These are phyloP conservation scores for Argentina silus DNA, from an alignment of 2,797 vertebrate species.

Conservation along the genomic window DNA sequence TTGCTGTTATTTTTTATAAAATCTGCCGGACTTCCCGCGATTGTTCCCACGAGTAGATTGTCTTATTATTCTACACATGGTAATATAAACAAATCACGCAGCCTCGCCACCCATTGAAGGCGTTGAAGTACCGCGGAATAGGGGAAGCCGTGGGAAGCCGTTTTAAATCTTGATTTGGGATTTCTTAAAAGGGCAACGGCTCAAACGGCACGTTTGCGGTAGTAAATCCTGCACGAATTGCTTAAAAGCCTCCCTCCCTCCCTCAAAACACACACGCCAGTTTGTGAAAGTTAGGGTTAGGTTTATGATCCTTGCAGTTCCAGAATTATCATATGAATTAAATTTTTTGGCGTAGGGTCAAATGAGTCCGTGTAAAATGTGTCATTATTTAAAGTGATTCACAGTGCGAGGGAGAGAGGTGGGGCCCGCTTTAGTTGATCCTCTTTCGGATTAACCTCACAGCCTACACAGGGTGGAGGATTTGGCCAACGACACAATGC, in stretches of 20 bases:
- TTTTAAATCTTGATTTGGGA: conserved; percentile 57
- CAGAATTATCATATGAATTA: conserved; percentile 35
- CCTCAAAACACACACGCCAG: too few relatives aligned
- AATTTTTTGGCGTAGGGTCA: conserved; percentile 27
- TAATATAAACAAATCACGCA: conserved; percentile 13
- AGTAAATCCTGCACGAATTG: too few relatives aligned
- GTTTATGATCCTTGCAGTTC: conserved; percentile 19
- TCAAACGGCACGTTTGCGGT: conserved; percentile 8
- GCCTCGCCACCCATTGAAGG: conserved; percentile 7
- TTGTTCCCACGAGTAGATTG: not conserved
- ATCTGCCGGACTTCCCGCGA: conserved; percentile 48
- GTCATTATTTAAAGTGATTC: conserved; percentile 66
- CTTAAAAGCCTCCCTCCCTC: too few relatives aligned
- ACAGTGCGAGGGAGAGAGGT: conserved; percentile 16
- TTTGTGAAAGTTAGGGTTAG: too few relatives aligned
- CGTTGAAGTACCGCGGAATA: conserved; percentile 6
- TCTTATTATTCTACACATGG: not conserved
- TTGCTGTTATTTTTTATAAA: conserved; percentile 24
- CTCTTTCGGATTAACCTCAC: conserved; percentile 66
- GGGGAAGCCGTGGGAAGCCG: conserved; percentile 48
- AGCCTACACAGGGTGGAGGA: conserved; percentile 58
- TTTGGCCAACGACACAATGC: conserved; percentile 62
- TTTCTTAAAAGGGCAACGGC: conserved; percentile 43
- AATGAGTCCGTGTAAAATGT: conserved; percentile 47
- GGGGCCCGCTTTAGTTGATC: conserved; percentile 60